phyloP scores from a whole-genome alignment of 35 echinoderm and acorn worm genomes.

The Holothuria glaberrima region DNA sequence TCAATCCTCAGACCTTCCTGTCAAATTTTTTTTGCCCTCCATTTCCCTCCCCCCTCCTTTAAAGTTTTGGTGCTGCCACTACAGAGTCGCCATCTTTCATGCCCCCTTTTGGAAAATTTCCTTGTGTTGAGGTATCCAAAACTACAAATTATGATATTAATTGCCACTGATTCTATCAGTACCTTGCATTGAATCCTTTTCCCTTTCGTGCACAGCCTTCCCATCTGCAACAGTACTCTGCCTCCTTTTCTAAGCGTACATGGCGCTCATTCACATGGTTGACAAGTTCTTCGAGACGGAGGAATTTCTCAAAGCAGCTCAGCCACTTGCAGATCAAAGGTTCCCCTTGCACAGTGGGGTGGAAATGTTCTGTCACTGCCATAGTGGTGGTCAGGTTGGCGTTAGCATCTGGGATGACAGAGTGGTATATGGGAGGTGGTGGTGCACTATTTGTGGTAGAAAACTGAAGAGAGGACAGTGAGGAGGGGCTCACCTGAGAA shows the following conservation, averaged over 20 bases:
- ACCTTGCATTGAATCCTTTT: slow-evolving; percentile 98
- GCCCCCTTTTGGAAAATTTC: too few relatives aligned
- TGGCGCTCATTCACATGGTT: slow-evolving; percentile 94
- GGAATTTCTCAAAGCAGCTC: slow-evolving; percentile 82
- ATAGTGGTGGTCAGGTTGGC: neutral
- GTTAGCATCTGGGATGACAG: slow-evolving; percentile 26
- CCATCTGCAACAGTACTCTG: slow-evolving; percentile 93
- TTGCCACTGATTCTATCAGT: neutral
- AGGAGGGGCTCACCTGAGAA: slow-evolving; percentile 41
- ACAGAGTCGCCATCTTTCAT: too few relatives aligned
- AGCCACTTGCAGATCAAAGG: slow-evolving; percentile 83
- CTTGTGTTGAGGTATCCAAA: too few relatives aligned
- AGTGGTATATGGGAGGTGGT: slow-evolving; percentile 36
- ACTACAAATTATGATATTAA: too few relatives aligned
- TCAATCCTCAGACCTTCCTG: too few relatives aligned
- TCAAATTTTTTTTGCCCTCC: too few relatives aligned
- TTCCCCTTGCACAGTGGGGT: neutral
- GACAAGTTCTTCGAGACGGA: slow-evolving; percentile 78
- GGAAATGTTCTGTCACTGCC: slow-evolving; percentile 7
- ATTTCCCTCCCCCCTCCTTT: too few relatives aligned
- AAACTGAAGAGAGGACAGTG: slow-evolving; percentile 31
- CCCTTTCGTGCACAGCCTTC: slow-evolving; percentile 89
- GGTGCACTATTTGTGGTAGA: neutral
- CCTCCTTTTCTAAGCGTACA: slow-evolving; percentile 81
- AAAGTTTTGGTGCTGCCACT: too few relatives aligned